phyloP scores from a whole-genome alignment of 2,797 vertebrate species.

The Labroides dimidiatus region DNA sequence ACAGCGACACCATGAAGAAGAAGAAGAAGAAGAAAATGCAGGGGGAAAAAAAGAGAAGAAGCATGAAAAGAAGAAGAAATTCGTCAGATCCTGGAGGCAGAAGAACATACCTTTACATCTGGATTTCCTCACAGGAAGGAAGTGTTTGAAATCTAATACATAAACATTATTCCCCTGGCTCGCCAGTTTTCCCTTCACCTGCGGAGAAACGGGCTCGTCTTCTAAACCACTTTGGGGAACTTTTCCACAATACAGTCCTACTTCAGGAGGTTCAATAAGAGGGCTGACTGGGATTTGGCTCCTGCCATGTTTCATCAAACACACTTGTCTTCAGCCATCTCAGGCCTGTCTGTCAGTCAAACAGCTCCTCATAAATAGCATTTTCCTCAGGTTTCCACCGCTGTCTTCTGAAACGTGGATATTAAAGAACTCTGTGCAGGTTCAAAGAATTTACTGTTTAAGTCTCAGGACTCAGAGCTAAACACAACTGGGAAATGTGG shows the following conservation, averaged over 20 bases:
- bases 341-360: slow-evolving; percentile 70
- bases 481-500: slow-evolving; percentile 16
- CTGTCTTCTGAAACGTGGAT: slow-evolving; percentile 33
- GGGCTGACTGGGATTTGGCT: slow-evolving; percentile 76
- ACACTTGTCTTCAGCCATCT: slow-evolving; percentile 65
- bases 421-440: slow-evolving; percentile 17
- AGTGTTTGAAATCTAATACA: slow-evolving; percentile 82
- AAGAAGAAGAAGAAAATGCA: slow-evolving; percentile 23
- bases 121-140: slow-evolving; percentile 76
- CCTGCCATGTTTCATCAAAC: slow-evolving; percentile 80
- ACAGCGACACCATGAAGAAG: slow-evolving; percentile 43
- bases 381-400: slow-evolving; percentile 38
- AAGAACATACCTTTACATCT: slow-evolving; percentile 80
- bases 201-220: slow-evolving; percentile 51
- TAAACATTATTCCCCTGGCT: slow-evolving; percentile 77
- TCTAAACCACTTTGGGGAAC: slow-evolving; percentile 78
- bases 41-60: neutral
- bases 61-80: slow-evolving; percentile 56
- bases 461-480: slow-evolving; percentile 15
- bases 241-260: slow-evolving; percentile 71
- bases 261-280: slow-evolving; percentile 74
- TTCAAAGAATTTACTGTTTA: slow-evolving; percentile 14
- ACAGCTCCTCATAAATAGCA: slow-evolving; percentile 47
- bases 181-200: slow-evolving; percentile 52
- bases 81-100: slow-evolving; percentile 75